Evolutionary conservation across 2,888 invertebrate genomes (phyloP), one percentile per base, ranked within the genome.

Genomic region (Macaria notata): DNA sequence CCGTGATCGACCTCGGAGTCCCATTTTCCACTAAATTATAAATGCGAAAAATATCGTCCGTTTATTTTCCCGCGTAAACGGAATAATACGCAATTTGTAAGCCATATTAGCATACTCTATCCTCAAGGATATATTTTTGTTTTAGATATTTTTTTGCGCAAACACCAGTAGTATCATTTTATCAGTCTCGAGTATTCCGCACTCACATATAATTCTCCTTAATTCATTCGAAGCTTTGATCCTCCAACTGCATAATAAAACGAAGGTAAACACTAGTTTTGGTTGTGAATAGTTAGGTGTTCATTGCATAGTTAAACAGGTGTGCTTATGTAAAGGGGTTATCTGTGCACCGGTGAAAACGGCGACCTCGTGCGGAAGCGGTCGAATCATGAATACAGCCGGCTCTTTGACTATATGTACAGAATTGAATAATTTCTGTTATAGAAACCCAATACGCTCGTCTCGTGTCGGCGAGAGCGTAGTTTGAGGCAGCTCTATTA

Each of bases 21-120:
- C 41, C 53, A 43, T 56, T 59, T 56, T 47, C 56, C 43, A 54
- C 53, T 56, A 56, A 56, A 62, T 59, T 59, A 50, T 59, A 57
- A 54, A 57, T 36, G 49, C 59, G 46, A 48, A 54, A 55, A 54
- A 56, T 51, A 56, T 56, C 42, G 46, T 36, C 41, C 51, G 54
- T 52, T 56, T 57, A 57, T 61, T 56, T 54, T 49, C 41, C 45
- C 49, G 4, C 45, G 49, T 61, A 51, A 42, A 51, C 54, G 50
- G 49, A 48, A 48, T 50, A 54, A 61, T 54, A 38, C 48, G 54
- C 54, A 54, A 54, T 57, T 57, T 61, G 46, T 54, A 54, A 54
- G 50, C 49, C 49, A 47, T 55, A 49, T 59, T 51, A 54, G 45
- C 54, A 58, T 58, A 54, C 44, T 58, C 19, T 57, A 53, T 49